Evolutionary conservation across 2,113 vertebrate species (phyloP), one percentile per base, ranked within the genome.

Genomic region (Otus sunia): DNA sequence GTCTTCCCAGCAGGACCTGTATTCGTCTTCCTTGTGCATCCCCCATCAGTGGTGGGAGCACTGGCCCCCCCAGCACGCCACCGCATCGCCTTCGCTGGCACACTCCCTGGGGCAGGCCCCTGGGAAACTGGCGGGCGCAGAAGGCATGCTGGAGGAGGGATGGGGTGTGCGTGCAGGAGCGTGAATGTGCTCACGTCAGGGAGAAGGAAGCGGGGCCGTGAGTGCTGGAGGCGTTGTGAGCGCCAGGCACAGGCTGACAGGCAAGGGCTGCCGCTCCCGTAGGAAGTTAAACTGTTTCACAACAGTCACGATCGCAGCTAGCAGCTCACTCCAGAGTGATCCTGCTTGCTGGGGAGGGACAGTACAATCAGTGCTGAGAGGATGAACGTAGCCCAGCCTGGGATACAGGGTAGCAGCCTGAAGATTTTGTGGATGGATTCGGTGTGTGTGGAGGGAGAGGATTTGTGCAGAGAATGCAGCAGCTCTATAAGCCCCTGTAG

Each of bases 181-280:
- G 67, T 94, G 96, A 82, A 84, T 87, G 30, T 37, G 68, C 25
- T n/a, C 90, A 96, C 92, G 95, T 95, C 95, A 95, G 88, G 79
- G 36, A 90, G 62, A 59, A 95, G 92, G 93, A 94, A 82, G 88
- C 87, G 15, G 43, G 74, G 94, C 12, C 87, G 59, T 12, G 68
- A 85, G 92, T 15, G 91, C 83, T 90, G 96, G 86, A 94, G 94
- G 95, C 94, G 83, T 87, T 81, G 45, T 49, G 43, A 87, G 96
- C 47, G 22, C 86, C 69, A 58, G 67, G 89, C 75, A 27, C 75
- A 73, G 74, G 59, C 55, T 92, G 72, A 71, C 94, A 88, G 77
- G 91, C 94, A 4, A 50, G 84, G 41, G 43, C 88, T 94, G 86
- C 88, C 23, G 49, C 90, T 96, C 92, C 90, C 36, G 29, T 47